phyloP scores from a whole-genome alignment of 1,140 invertebrate species.

The Brachystomella parvula region DNA sequence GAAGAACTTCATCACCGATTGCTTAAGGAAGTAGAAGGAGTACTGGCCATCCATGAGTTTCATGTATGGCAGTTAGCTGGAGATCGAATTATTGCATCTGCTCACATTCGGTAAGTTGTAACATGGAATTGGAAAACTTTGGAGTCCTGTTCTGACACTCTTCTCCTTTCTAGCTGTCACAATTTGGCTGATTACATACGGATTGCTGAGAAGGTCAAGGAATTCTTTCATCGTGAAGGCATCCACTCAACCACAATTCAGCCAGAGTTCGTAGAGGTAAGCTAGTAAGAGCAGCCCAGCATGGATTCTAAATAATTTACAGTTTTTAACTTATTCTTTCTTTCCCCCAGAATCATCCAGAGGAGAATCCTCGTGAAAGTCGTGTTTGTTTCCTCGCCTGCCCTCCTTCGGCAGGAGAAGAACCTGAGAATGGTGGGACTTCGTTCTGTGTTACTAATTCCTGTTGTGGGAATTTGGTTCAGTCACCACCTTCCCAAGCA shows the following conservation, averaged over 20 bases:
- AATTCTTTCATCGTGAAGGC: conserved; percentile 89
- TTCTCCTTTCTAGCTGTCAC: conserved; percentile 54
- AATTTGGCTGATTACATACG: conserved; percentile 84
- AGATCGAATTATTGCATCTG: conserved; percentile 84
- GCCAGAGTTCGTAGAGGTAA: conserved; percentile 80
- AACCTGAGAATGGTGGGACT: not conserved
- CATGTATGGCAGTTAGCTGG: conserved; percentile 90
- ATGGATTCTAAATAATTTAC: not conserved
- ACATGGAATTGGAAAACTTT: not conserved
- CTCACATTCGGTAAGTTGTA: conserved; percentile 65
- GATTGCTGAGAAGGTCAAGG: conserved; percentile 87
- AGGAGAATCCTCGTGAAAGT: conserved; percentile 11
- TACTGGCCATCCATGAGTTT: conserved; percentile 86
- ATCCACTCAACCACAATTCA: conserved; percentile 89
- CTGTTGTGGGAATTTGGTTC: conserved; percentile 24
- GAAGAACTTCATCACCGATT: conserved; percentile 76
- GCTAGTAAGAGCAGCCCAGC: conserved; percentile 39
- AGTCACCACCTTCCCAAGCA: not conserved
- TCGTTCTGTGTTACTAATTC: conserved; percentile 25
- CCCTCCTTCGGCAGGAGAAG: conserved; percentile 2
- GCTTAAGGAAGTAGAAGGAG: conserved; percentile 78
- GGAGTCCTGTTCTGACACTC: not conserved
- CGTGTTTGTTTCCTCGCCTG: conserved; percentile 33
- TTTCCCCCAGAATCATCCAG: conserved; percentile 21
- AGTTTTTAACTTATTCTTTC: conserved; percentile 4